These are phyloP conservation scores for Prolemur simus DNA, from an alignment of 2,113 vertebrate species.

Conservation along the genomic window DNA sequence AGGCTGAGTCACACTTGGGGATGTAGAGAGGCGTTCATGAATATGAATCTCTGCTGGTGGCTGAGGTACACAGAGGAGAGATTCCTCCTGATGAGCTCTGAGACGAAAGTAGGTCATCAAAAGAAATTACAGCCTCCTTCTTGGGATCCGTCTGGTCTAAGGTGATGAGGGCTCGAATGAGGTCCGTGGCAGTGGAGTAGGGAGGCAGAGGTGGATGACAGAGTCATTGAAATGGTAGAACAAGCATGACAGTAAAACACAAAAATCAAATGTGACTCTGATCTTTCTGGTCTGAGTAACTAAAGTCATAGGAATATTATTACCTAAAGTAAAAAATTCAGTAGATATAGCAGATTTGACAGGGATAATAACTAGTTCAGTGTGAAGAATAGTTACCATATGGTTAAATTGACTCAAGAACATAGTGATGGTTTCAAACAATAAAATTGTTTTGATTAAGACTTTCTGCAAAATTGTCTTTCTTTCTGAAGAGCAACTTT, in stretches of 20 bases:
- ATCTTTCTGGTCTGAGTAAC: background rate
- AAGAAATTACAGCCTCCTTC: background rate
- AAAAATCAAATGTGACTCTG: slow-evolving; percentile 14
- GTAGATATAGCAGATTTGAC: slow-evolving; percentile 15
- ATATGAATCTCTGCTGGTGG: background rate
- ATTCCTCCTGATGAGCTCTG: background rate
- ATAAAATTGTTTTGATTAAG: slow-evolving; percentile 57
- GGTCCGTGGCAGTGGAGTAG: background rate
- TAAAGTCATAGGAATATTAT: slow-evolving; percentile 34
- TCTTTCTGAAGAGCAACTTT: slow-evolving; percentile 42
- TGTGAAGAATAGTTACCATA: slow-evolving; percentile 23
- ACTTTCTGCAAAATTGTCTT: slow-evolving; percentile 44
- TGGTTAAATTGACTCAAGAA: slow-evolving; percentile 54
- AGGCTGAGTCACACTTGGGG: background rate
- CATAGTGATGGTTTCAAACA: slow-evolving; percentile 28
- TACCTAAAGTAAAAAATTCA: slow-evolving; percentile 1
- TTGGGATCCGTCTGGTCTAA: background rate
- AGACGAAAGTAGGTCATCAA: background rate
- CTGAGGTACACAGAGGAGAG: background rate
- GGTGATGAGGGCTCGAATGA: background rate
- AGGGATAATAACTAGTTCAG: slow-evolving; percentile 27
- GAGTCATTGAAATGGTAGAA: background rate
- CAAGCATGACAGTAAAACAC: background rate
- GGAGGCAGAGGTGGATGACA: background rate
- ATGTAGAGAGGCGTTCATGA: background rate